These are phyloP conservation scores for Pachydiplax longipennis DNA, from an alignment of 2,888 invertebrate genomes.

Conservation along the genomic window DNA sequence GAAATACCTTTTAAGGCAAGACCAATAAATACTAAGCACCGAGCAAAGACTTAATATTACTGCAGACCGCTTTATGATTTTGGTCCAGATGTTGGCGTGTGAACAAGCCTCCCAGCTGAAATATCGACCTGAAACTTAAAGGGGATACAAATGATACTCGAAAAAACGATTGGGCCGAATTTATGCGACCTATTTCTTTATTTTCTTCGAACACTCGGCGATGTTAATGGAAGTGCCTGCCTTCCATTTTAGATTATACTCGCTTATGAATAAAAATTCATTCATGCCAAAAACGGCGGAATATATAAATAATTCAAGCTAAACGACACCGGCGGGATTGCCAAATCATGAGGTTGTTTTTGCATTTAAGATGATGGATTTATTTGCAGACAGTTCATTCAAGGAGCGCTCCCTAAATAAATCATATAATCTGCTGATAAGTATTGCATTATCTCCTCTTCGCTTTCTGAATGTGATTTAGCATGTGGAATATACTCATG, in stretches of 20 bases:
- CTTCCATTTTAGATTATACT: background rate
- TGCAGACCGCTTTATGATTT: conserved; percentile 1
- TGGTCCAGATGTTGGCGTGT: conserved; percentile 20
- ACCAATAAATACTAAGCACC: too few species aligned
- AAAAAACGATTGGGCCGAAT: background rate
- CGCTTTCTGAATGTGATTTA: too few species aligned
- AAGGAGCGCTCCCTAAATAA: too few species aligned
- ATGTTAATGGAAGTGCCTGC: background rate
- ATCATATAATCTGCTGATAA: too few species aligned
- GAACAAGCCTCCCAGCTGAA: conserved; percentile 6
- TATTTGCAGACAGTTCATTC: too few species aligned
- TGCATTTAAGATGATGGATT: too few species aligned
- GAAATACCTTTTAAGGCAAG: too few species aligned
- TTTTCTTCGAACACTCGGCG: background rate
- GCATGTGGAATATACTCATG: too few species aligned
- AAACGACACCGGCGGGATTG: too few species aligned
- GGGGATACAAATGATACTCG: conserved; percentile 1
- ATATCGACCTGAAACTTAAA: conserved; percentile 27
- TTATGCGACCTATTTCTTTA: background rate
- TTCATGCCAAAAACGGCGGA: background rate
- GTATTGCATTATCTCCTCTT: too few species aligned
- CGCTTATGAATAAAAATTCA: background rate
- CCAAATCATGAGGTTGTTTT: too few species aligned
- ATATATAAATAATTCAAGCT: background rate
- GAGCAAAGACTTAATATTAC: background rate